Evolutionary conservation across 2,888 invertebrate genomes (phyloP), one percentile per base, ranked within the genome.

Genomic region (Abscondita cerata): DNA sequence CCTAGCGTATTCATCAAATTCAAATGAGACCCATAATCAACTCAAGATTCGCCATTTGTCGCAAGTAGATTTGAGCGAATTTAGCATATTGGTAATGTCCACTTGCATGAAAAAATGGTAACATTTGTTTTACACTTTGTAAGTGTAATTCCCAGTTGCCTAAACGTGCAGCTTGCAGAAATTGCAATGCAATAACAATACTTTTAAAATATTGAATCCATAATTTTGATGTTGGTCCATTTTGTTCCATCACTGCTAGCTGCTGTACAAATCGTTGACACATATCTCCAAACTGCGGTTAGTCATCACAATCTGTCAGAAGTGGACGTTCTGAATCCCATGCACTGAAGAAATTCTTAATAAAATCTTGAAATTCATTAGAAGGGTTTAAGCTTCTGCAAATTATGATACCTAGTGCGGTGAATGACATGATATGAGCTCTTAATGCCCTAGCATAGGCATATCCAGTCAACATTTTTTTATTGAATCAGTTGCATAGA

Each of bases 131-230:
- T 2, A 41, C 16, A 41, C 41, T 41, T 41, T 41, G 41, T 16
- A 41, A 11, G 16, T 41, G 41, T 41, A 41, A 11, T 19, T 46
- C 15, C 46, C 6, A 46, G n/a, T 46, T 19, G 3, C 46, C 46
- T 15, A 12, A 15, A 3, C 20, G 12, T 20, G 11, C 20, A 19
- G 46, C 46, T 46, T 46, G 15, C n/a, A 46, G 4, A 46, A 46
- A 46, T 46, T 18, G 12, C 46, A 15, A 15, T 19, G 16, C 18
- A 46, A 19, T 19, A 19, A 16, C 12, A 11, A 46, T 12, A 18
- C 11, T 19, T 19, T 46, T 46, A n/a, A 46, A 46, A 46, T 46
- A 46, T 12, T 46, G 46, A 18, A 46, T 12, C 46, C 46, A 46
- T 20, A 46, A 46, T 19, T 20, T 46, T 3, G 20, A 12, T 18